These are phyloP conservation scores for Ophion slaviceki DNA, from an alignment of 2,888 invertebrate species.

Conservation along the genomic window DNA sequence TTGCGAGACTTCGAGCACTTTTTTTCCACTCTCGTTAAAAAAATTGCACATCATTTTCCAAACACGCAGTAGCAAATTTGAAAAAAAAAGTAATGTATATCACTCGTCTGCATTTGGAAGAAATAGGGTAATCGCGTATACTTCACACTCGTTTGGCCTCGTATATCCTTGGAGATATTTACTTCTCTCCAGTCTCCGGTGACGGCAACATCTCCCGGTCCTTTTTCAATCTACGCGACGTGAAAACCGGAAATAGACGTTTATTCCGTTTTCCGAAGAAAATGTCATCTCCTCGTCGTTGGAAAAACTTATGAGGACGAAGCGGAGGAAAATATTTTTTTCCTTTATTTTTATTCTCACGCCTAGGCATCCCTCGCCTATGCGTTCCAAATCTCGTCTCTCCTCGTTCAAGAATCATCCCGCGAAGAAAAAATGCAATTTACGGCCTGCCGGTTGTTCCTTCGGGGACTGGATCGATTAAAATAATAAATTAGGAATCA, in stretches of 20 bases:
- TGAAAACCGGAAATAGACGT: constrained; percentile 49
- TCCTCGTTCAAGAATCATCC: background rate
- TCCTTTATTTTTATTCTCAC: background rate
- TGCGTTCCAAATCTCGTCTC: background rate
- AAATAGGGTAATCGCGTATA: no score
- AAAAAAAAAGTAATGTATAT: no score
- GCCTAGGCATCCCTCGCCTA: background rate
- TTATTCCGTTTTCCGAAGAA: constrained; percentile 48
- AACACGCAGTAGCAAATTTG: no score
- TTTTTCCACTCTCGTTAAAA: no score
- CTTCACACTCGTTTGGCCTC: constrained; percentile 2
- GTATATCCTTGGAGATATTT: constrained; percentile 21
- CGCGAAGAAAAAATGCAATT: background rate
- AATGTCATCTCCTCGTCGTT: constrained; percentile 11
- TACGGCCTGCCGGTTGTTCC: no score
- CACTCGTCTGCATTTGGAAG: no score
- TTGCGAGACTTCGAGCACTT: no score
- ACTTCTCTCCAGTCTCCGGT: constrained; percentile 1
- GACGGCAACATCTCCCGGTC: background rate
- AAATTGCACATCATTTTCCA: no score
- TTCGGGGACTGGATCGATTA: no score
- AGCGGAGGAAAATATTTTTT: constrained; percentile 4
- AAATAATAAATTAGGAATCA: no score
- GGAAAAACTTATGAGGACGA: constrained; percentile 6
- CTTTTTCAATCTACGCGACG: constrained; percentile 53